A percentile compares a stretch with the other conserved stretches of the same genome.
phyloP scores from a whole-genome alignment of 2,797 vertebrate genomes.

The Phrynocephalus guinanensis region DNA sequence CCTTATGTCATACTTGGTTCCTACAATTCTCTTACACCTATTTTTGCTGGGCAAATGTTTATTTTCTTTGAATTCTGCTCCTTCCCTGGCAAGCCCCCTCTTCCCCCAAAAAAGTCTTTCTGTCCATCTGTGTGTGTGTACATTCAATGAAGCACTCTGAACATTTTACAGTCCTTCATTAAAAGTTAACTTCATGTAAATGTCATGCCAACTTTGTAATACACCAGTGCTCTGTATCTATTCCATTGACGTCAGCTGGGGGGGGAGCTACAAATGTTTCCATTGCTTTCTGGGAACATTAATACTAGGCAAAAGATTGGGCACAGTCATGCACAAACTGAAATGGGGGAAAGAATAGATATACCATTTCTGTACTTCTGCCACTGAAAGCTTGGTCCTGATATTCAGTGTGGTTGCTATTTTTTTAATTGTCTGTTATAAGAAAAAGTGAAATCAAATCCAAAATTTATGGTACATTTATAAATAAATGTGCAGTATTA shows the following conservation, averaged over 20 bases:
- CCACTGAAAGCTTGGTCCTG: too few species aligned
- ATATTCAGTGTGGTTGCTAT: too few species aligned
- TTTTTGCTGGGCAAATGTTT: not conserved
- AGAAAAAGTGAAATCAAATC: too few species aligned
- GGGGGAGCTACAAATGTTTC: not conserved
- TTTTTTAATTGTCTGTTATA: too few species aligned
- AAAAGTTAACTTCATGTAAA: slow-evolving; percentile 9
- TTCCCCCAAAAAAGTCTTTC: not conserved
- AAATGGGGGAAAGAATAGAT: not conserved
- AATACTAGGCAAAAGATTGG: not conserved
- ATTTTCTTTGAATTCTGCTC: not conserved
- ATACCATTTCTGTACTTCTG: too few species aligned
- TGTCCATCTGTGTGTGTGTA: not conserved
- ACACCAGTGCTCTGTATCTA: slow-evolving; percentile 2
- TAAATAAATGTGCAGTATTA: too few species aligned
- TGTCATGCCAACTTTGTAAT: slow-evolving; percentile 17
- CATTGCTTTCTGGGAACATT: not conserved
- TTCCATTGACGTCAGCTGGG: not conserved
- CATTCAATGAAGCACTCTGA: not conserved
- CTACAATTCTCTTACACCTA: slow-evolving; percentile 3
- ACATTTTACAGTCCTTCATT: not conserved
- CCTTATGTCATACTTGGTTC: not conserved
- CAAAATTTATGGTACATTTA: too few species aligned
- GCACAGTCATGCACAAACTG: not conserved
- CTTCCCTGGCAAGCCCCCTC: not conserved